Base-by-base conservation (phyloP, 1,140 invertebrate species). In the Cotesia chilonis region DNA sequence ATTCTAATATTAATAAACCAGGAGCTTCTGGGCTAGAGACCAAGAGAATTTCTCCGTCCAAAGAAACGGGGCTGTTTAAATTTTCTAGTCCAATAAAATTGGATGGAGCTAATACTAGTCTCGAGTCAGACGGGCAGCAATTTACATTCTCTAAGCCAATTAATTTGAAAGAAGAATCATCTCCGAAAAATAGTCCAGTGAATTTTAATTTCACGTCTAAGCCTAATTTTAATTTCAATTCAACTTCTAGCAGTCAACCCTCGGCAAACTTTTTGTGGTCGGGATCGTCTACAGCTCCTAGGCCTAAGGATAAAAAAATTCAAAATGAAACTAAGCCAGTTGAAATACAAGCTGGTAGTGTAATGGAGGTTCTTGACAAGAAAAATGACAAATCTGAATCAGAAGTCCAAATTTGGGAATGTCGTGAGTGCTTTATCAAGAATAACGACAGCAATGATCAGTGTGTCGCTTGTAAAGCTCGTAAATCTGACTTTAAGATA, bases 61-160 rank as follows among this genome's bases (percentile, higher is more conserved):
- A 52, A 55, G 12, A 14, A 37, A 14, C 14, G 47, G 17, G 4
- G 4, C 35, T 1, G 3, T 85, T 84, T n/a, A 82, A 84, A 75
- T 87, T 86, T 61, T 80, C 85, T 12, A 87, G 82, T 68, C 84
- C 84, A 1, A 84, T 87, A 36, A 83, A 82, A 74, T 61, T 86
- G 10, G 75, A 77, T 14, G 75, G 83, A 37, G 61, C 63, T 0
- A 72, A 71, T 0, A 82, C 81, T 17, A 82, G 77, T 74, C 70
- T 82, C 3, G 80, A 83, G 52, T 85, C 87, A 0, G 85, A 87
- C 5, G 88, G 88, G 70, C 87, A 87, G 73, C 87, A 87, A 73
- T 90, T 89, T 55, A 89, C 84, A 65, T 90, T 90, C 72, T 90
- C 89, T 76, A 85, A 87, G 61, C 89, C 90, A 1, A 71, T 89